Evolutionary conservation across 2,797 vertebrate genomes (phyloP).

Genomic region (Melopsittacus undulatus): DNA sequence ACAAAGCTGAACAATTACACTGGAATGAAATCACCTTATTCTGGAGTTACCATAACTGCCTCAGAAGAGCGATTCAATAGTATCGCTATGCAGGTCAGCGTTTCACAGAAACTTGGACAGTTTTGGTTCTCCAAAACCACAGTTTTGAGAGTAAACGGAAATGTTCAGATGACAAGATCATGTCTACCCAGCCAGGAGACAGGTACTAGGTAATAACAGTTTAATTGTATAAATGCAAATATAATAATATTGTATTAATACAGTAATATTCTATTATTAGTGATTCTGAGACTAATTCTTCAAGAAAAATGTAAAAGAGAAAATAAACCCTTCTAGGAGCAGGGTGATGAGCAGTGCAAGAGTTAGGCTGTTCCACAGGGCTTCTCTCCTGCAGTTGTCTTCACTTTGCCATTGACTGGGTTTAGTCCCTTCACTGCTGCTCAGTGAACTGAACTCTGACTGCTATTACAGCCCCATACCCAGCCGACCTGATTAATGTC

Average conservation of each 20-base stretch:
- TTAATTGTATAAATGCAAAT: neutral
- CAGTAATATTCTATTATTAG: rapidly evolving
- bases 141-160: neutral
- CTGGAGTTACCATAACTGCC: neutral
- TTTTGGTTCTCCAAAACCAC: neutral
- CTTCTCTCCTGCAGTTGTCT: neutral
- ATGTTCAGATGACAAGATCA: neutral
- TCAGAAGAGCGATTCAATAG: neutral
- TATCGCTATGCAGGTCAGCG: neutral
- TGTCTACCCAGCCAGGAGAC: neutral
- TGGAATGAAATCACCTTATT: slow-evolving; percentile 17
- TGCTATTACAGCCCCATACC: neutral
- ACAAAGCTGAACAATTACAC: neutral
- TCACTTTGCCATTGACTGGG: neutral
- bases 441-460: neutral
- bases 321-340: neutral
- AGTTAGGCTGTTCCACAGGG: neutral
- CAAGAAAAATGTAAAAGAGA: neutral
- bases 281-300: neutral
- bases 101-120: neutral
- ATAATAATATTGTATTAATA: neutral
- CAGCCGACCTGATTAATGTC: neutral
- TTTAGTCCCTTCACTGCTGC: rapidly evolving
- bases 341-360: too few species aligned
- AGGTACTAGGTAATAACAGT: neutral